Percentiles rank a stretch among this genome's conserved stretches.
phyloP scores from a whole-genome alignment of 1,140 invertebrate genomes.

The Tetramorium alpestre region DNA sequence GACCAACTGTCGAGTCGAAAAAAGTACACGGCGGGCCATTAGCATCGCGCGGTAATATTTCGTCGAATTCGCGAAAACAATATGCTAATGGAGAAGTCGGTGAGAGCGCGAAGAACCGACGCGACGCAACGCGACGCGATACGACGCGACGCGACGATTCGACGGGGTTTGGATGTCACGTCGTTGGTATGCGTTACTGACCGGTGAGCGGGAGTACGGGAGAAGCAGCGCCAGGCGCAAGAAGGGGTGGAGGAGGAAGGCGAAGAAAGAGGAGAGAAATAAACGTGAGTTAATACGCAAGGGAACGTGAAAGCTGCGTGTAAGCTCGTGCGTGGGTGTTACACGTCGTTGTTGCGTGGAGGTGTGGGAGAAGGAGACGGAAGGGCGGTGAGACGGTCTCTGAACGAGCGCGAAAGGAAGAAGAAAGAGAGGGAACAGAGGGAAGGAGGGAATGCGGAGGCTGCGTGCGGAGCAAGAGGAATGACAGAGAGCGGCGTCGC shows the following conservation, averaged over 20 bases:
- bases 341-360: conserved; percentile 13
- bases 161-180: conserved; percentile 28
- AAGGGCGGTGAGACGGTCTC: neutral
- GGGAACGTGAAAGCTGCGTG: conserved; percentile 41
- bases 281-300: conserved; percentile 55
- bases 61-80: conserved; percentile 84
- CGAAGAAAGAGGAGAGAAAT: conserved; percentile 48
- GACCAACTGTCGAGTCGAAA: conserved; percentile 82
- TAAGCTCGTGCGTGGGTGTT: conserved; percentile 23
- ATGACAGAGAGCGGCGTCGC: conserved; percentile 60
- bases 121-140: conserved; percentile 25
- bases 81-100: conserved; percentile 83
- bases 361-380: neutral
- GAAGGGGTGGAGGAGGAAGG: conserved; percentile 17
- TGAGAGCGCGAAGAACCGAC: conserved; percentile 64
- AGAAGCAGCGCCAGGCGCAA: conserved; percentile 46
- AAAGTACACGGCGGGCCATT: conserved; percentile 79
- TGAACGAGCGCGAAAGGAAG: neutral
- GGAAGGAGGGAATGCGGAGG: conserved; percentile 51
- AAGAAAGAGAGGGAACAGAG: neutral
- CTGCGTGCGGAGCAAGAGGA: conserved; percentile 56
- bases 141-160: conserved; percentile 52
- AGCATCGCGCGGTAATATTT: conserved; percentile 83
- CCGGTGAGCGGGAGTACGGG: conserved; percentile 20
- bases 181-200: conserved; percentile 42